Base-by-base conservation (phyloP, 1,140 invertebrate species). In the Protaetia brevitarsis region DNA sequence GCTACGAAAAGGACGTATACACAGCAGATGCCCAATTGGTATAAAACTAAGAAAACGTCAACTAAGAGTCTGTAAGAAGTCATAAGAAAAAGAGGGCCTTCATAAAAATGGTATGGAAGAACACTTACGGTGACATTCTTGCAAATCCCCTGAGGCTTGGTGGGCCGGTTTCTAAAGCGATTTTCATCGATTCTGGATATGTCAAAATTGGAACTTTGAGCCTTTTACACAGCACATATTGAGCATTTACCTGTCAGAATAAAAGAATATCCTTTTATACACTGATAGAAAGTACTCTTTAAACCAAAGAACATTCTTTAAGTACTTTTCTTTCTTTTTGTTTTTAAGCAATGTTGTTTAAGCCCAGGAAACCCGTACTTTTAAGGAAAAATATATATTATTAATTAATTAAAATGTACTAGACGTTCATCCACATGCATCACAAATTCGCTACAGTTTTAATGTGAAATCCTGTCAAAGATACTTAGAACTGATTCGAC, bases 1-100 rank as follows among this genome's bases (percentile, higher is more conserved):
- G 90, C 85, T 3, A 94, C 87, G 77, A 95, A 95, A 0, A 95
- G 87, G 19, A 93, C 86, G 79, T 95, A 95, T 0, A 94, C 91
- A 79, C 91, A 93, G 76, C 93, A 95, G 63, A 93, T 93, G 3
- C 93, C 93, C 63, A 95, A 83, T 79, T 95, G 93, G 64, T 93
- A 93, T 30, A 92, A 80, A 21, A 92, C 83, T 19, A 95, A 82
- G 72, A 92, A 90, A 1, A 82, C 76, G 72, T 90, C 88, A 3
- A 88, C 85, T 7, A 87, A 74, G 30, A 81, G 78, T 64, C 87
- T 88, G 78, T 26, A 41, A 51, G 41, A 51, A 64, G 36, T 16
- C 30, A 30, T 13, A 59, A 28, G 26, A 62, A 65, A 7, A 10
- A 30, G 62, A 56, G 7, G 37, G 13, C 41, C 16, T 41, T 63